These are phyloP conservation scores for Lytechinus variegatus DNA, from an alignment of 35 echinoderm and acorn worm genomes.

Conservation along the genomic window DNA sequence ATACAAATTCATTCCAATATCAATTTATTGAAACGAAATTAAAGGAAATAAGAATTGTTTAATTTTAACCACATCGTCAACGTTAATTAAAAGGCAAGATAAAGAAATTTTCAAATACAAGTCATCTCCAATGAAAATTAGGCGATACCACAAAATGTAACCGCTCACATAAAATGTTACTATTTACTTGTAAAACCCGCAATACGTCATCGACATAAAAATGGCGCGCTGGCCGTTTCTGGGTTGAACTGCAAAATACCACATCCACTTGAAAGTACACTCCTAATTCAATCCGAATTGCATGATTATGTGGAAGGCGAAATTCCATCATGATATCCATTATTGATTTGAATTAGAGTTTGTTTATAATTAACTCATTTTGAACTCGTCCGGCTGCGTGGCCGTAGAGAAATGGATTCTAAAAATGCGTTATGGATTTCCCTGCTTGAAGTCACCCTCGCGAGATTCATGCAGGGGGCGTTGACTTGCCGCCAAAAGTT, in stretches of 20 bases:
- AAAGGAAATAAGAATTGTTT: no score
- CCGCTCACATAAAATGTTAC: not conserved
- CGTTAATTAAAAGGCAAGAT: no score
- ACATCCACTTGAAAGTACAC: not conserved
- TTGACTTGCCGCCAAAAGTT: not conserved
- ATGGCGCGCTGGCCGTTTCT: not conserved
- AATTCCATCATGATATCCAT: not conserved
- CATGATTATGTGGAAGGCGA: not conserved
- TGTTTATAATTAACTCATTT: not conserved
- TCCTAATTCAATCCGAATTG: not conserved
- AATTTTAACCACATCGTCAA: no score
- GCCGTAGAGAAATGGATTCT: not conserved
- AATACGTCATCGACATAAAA: not conserved
- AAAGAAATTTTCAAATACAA: no score
- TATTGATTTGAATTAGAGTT: not conserved
- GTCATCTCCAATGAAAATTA: no score
- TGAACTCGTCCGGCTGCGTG: not conserved
- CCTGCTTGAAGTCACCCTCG: not conserved
- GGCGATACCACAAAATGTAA: not conserved
- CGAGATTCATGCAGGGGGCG: not conserved
- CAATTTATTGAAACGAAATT: no score
- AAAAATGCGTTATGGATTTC: not conserved
- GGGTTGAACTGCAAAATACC: not conserved
- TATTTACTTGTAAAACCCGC: not conserved
- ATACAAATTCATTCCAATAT: no score